Evolutionary conservation across 30 jellyfish, hydroid and myxozoan genomes (phyloP).

Genomic region (Turritopsis rubra): DNA sequence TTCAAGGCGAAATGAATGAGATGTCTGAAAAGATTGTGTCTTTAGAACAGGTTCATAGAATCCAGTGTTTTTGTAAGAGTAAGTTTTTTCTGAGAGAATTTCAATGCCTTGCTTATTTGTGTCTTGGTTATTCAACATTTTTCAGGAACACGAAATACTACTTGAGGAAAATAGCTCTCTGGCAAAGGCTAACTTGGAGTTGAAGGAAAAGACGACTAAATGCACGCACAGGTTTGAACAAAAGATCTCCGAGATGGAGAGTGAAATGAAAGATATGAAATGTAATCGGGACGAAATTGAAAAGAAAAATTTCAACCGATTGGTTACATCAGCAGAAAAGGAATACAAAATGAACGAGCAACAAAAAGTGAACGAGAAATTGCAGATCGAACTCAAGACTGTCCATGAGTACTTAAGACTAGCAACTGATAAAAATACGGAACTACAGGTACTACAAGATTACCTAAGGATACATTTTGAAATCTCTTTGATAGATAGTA

Average conservation of each 20-base stretch:
- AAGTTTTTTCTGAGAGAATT: background rate
- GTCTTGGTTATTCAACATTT: background rate
- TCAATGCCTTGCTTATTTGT: no score
- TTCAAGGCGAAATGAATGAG: conserved; percentile 41
- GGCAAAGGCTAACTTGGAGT: conserved; percentile 25
- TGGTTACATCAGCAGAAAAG: conserved; percentile 31
- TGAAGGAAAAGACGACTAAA: conserved; percentile 7
- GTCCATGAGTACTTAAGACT: conserved; percentile 68
- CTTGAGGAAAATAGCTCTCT: conserved; percentile 42
- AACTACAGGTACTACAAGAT: conserved; percentile 88
- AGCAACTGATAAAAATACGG: conserved; percentile 65
- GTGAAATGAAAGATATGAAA: conserved; percentile 7
- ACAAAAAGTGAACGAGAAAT: conserved; percentile 46
- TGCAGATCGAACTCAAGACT: conserved; percentile 46
- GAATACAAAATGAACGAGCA: conserved; percentile 31
- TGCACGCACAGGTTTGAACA: background rate
- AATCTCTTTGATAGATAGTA: no score
- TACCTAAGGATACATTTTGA: no score
- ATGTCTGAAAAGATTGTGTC: conserved; percentile 33
- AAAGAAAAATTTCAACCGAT: conserved; percentile 13
- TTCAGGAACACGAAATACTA: conserved; percentile 39
- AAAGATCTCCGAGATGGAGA: conserved; percentile 19
- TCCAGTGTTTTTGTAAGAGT: background rate
- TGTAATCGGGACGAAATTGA: conserved; percentile 9
- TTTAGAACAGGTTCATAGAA: conserved; percentile 30